Conservation (phyloP, 2,113 vertebrate species). For the Sebastes fasciatus region DNA sequence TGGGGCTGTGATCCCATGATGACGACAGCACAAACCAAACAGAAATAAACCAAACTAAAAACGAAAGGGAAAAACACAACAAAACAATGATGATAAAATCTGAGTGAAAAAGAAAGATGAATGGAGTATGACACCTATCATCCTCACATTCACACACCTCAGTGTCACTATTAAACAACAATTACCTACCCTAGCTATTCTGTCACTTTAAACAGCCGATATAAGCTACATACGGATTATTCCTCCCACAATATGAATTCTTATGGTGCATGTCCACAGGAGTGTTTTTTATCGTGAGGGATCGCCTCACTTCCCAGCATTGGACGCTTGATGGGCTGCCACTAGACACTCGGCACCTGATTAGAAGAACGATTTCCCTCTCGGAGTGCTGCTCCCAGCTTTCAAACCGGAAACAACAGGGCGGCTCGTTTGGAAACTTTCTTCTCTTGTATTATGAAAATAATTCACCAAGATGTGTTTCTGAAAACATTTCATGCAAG, state of each 20-base stretch:
- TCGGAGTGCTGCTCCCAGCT: too few relatives aligned
- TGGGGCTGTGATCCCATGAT: slow-evolving; percentile 87
- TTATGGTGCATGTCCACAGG: background rate
- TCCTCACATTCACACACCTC: slow-evolving; percentile 36
- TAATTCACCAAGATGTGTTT: too few relatives aligned
- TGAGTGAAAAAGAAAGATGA: slow-evolving; percentile 78
- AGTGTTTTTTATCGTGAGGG: too few relatives aligned
- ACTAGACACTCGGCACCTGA: too few relatives aligned
- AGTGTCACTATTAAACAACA: background rate
- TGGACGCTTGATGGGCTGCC: too few relatives aligned
- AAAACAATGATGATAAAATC: slow-evolving; percentile 76
- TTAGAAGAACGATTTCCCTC: too few relatives aligned
- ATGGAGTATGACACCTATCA: slow-evolving; percentile 66
- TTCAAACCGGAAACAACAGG: too few relatives aligned
- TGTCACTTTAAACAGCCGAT: background rate
- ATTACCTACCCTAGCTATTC: background rate
- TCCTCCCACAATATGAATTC: background rate
- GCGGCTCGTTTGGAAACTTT: too few relatives aligned
- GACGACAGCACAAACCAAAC: slow-evolving; percentile 82
- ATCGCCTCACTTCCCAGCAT: too few relatives aligned
- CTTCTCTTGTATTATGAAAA: too few relatives aligned
- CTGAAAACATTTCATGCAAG: too few relatives aligned
- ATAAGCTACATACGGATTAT: background rate
- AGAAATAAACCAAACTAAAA: slow-evolving; percentile 80
- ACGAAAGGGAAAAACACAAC: slow-evolving; percentile 72